phyloP scores from a whole-genome alignment of 30 jellyfish, hydroid and myxozoan species.

The Haliclystus octoradiatus region DNA sequence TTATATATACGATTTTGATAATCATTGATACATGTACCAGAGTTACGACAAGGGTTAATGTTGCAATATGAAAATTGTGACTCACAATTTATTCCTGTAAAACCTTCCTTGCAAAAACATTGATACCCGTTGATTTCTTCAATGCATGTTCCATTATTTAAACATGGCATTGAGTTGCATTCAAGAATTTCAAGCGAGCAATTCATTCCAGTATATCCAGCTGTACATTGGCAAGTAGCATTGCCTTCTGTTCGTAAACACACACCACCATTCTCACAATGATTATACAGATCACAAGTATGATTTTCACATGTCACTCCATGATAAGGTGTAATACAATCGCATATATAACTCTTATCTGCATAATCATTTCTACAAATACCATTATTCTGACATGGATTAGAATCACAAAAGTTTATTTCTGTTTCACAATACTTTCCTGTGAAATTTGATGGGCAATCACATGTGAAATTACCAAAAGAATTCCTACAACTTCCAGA shows the following conservation, averaged over 20 bases:
- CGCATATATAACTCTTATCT: constrained; percentile 25
- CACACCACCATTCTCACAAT: constrained; percentile 60
- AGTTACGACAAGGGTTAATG: constrained; percentile 55
- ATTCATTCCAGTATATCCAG: constrained; percentile 75
- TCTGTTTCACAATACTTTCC: constrained; percentile 39
- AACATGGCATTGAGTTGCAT: constrained; percentile 66
- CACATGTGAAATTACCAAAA: constrained; percentile 28
- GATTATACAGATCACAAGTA: constrained; percentile 24
- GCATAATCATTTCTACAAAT: constrained; percentile 34
- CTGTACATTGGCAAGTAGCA: constrained; percentile 34
- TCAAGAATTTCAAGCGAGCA: constrained; percentile 59
- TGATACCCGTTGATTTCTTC: constrained; percentile 31
- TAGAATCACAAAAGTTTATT: constrained; percentile 45
- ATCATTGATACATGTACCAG: constrained; percentile 36
- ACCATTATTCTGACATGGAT: constrained; percentile 63
- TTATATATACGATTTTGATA: constrained; percentile 22
- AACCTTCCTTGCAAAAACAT: constrained; percentile 44
- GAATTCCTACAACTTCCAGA: constrained; percentile 52
- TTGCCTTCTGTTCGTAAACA: constrained; percentile 20
- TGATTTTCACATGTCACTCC: constrained; percentile 44
- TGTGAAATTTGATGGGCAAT: constrained; percentile 36
- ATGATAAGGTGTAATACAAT: constrained; percentile 31
- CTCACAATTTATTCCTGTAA: constrained; percentile 51
- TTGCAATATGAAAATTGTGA: constrained; percentile 34
- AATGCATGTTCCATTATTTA: constrained; percentile 58